Evolutionary conservation across 2,797 vertebrate species (phyloP).

Genomic region (Periophthalmus magnuspinnatus): DNA sequence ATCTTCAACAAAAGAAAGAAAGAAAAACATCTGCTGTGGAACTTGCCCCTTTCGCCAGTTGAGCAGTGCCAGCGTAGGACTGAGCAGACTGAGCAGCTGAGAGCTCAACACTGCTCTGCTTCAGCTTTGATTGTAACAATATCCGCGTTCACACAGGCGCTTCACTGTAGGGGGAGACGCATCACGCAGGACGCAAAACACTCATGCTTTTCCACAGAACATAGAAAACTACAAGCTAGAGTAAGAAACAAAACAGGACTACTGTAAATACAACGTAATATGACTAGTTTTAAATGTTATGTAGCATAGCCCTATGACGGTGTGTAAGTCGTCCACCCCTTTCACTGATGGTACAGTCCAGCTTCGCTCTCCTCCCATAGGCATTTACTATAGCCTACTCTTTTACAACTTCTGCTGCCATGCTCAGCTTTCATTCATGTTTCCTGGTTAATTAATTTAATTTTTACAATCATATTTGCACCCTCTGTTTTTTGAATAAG

Average conservation of each 20-base stretch:
- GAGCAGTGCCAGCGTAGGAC: conserved; percentile 34
- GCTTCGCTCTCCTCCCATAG: conserved; percentile 38
- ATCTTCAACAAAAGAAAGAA: conserved; percentile 55
- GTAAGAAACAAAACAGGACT: accelerated
- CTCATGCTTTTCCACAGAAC: accelerated
- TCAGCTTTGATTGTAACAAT: conserved; percentile 51
- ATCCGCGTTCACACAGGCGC: conserved; percentile 61
- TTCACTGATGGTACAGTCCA: conserved; percentile 53
- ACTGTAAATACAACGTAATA: not conserved
- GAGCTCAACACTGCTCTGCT: conserved; percentile 43
- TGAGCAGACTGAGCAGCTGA: conserved; percentile 58
- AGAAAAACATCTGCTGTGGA: conserved; percentile 9
- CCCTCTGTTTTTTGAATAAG: not conserved
- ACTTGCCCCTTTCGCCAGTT: conserved; percentile 34
- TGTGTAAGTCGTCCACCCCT: conserved; percentile 6
- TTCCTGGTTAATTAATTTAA: not conserved
- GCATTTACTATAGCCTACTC: conserved; percentile 44
- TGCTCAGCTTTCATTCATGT: conserved; percentile 32
- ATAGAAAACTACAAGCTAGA: accelerated
- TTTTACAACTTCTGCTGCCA: conserved; percentile 35
- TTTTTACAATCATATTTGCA: not conserved
- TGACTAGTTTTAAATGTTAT: too few species aligned
- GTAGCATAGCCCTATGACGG: not conserved
- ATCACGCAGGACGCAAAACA: accelerated
- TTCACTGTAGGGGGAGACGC: not conserved